Percentiles rank a stretch among this genome's conserved stretches.
Evolutionary conservation across 2,113 vertebrate species (phyloP).

Genomic region (Rhinopomastus cyanomelas): DNA sequence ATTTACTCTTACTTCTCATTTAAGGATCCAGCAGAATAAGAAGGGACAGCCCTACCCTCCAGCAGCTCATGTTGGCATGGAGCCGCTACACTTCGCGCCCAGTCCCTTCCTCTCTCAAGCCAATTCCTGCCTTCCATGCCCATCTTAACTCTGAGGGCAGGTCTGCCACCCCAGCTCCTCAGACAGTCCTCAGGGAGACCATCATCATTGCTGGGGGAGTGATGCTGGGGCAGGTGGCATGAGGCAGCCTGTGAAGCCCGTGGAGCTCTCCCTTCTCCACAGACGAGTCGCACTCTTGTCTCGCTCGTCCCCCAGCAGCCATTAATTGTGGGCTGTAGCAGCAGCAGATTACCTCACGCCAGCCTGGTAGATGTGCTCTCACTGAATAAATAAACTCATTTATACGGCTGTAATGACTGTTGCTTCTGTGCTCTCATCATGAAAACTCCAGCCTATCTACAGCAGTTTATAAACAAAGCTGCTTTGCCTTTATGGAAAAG

Average conservation of each 20-base stretch:
- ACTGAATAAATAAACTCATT: constrained; percentile 72
- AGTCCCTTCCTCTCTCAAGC: neutral
- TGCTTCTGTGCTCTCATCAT: constrained; percentile 66
- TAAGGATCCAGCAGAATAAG: neutral
- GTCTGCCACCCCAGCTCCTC: rapidly evolving
- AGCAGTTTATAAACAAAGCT: constrained; percentile 73
- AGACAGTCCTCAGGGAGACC: rapidly evolving
- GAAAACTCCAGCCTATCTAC: constrained; percentile 67
- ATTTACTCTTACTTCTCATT: neutral
- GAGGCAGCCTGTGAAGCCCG: neutral
- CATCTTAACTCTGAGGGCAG: rapidly evolving
- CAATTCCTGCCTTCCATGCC: rapidly evolving
- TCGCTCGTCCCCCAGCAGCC: constrained; percentile 29
- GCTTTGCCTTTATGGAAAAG: constrained; percentile 71
- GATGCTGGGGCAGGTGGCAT: rapidly evolving
- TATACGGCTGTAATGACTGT: constrained; percentile 63
- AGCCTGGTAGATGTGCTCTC: constrained; percentile 61
- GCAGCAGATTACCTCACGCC: constrained; percentile 67
- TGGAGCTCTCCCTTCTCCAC: neutral
- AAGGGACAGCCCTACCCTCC: neutral
- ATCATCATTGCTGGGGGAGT: rapidly evolving
- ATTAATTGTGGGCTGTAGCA: constrained; percentile 47
- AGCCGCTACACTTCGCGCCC: neutral
- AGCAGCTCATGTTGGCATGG: neutral
- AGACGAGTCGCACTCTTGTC: rapidly evolving